A percentile compares a stretch with the other conserved stretches of the same genome.
These are phyloP conservation scores for Fundulus diaphanus DNA, from an alignment of 2,797 vertebrate species.

Conservation along the genomic window DNA sequence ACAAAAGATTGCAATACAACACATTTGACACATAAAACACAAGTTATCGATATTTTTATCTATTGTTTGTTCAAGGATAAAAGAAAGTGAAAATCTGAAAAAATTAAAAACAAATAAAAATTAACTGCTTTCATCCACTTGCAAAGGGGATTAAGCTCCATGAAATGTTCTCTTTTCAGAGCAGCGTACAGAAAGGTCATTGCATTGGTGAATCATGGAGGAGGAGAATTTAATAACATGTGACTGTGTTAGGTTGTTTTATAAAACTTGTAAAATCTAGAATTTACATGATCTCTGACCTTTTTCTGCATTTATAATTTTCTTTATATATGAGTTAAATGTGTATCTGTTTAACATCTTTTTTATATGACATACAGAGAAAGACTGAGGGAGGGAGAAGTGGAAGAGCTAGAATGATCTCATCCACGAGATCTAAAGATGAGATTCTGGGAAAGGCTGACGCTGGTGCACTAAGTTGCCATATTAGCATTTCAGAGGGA, in stretches of 20 bases:
- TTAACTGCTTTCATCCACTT: constrained; percentile 56
- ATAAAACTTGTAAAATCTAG: constrained; percentile 33
- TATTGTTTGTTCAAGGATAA: no score
- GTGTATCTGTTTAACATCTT: background rate
- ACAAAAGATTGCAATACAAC: background rate
- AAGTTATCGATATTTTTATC: no score
- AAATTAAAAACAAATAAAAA: no score
- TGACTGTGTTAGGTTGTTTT: constrained; percentile 16
- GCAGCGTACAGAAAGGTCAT: constrained; percentile 58
- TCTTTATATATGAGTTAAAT: constrained; percentile 40
- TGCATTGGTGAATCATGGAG: constrained; percentile 35
- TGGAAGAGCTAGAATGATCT: constrained; percentile 30
- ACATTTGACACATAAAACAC: no score
- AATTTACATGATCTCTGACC: constrained; percentile 51
- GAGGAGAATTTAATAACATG: constrained; percentile 34
- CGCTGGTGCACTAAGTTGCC: constrained; percentile 62
- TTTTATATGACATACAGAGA: constrained; percentile 12
- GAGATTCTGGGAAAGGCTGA: constrained; percentile 70
- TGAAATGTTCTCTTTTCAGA: constrained; percentile 56
- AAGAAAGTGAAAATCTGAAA: no score
- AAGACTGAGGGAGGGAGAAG: constrained; percentile 25
- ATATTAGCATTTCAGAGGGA: constrained; percentile 81
- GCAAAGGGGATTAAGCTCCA: constrained; percentile 50
- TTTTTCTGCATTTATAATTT: constrained; percentile 43
- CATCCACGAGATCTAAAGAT: constrained; percentile 61